phyloP scores from a whole-genome alignment of 2,113 vertebrate genomes.

The Tiliqua scincoides region DNA sequence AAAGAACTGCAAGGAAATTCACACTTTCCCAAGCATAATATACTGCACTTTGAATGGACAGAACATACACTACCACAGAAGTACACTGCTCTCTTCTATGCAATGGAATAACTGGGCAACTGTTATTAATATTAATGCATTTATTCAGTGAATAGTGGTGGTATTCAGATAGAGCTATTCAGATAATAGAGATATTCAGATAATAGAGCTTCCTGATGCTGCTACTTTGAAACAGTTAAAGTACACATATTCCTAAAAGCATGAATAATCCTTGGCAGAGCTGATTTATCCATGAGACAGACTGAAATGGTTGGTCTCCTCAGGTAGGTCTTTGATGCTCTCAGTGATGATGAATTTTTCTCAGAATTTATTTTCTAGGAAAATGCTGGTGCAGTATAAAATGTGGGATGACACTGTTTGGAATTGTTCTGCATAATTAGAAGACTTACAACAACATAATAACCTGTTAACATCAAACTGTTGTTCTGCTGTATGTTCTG shows the following conservation, averaged over 20 bases:
- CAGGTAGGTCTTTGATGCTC: too few relatives aligned
- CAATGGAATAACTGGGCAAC: not conserved
- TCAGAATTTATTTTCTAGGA: not conserved
- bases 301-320: too few relatives aligned
- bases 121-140: not conserved
- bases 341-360: conserved; percentile 9
- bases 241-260: not conserved
- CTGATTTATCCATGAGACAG: too few relatives aligned
- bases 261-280: not conserved
- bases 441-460: not conserved
- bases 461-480: not conserved
- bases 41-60: not conserved
- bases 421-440: conserved; percentile 36
- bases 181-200: too few relatives aligned
- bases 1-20: not conserved
- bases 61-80: not conserved
- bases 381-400: not conserved
- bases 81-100: not conserved
- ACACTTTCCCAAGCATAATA: too few relatives aligned
- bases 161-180: too few relatives aligned
- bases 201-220: too few relatives aligned
- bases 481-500: conserved; percentile 22
- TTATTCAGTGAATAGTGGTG: not conserved
- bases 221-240: too few relatives aligned
- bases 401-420: conserved; percentile 16